phyloP scores from a whole-genome alignment of 2,113 vertebrate species.

The Pollimyrus isidori region DNA sequence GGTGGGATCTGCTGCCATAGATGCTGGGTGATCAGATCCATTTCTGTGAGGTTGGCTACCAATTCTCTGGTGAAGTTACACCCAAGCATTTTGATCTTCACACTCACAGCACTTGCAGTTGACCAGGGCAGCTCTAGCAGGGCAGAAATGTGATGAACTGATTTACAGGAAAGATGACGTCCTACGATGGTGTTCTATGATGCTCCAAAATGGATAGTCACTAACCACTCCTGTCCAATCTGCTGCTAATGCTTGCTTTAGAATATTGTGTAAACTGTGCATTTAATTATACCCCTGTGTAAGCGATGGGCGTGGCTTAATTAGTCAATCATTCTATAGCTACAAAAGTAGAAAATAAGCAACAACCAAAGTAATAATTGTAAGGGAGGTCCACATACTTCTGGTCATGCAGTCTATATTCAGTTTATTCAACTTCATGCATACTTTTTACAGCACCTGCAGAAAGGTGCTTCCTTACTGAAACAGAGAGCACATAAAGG shows the following conservation, averaged over 20 bases:
- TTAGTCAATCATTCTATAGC: background rate
- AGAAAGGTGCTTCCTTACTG: constrained; percentile 34
- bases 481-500: background rate
- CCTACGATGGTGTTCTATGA: background rate
- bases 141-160: background rate
- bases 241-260: background rate
- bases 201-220: background rate
- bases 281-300: background rate
- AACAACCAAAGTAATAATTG: background rate
- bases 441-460: constrained; percentile 30
- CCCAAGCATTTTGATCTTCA: background rate
- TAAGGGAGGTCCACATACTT: background rate
- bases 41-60: background rate
- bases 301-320: background rate
- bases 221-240: background rate
- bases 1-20: background rate
- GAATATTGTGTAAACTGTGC: background rate
- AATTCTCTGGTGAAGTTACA: background rate
- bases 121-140: background rate
- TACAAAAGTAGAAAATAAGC: background rate
- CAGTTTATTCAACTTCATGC: background rate
- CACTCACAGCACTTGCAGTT: background rate
- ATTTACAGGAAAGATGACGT: background rate
- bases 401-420: background rate
- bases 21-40: background rate